Conservation (phyloP, 2,113 vertebrate species). For the Microtus pennsylvanicus region DNA sequence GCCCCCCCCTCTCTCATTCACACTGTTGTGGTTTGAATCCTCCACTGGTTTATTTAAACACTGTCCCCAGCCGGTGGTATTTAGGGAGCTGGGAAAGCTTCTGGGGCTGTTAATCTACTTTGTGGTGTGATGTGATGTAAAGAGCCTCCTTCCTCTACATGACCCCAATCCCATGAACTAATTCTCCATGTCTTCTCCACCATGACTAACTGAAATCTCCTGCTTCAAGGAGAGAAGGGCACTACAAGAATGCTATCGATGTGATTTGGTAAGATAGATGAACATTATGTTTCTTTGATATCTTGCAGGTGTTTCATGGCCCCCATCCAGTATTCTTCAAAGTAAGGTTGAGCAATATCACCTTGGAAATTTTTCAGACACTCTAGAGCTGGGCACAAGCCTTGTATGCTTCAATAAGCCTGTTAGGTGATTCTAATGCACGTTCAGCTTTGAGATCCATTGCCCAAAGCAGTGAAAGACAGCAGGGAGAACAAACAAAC, state of each 20-base stretch:
- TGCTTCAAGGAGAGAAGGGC: not conserved
- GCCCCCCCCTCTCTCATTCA: not conserved
- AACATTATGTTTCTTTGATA: not conserved
- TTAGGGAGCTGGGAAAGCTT: not conserved
- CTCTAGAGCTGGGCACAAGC: not conserved
- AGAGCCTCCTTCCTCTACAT: not conserved
- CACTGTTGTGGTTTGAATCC: not conserved
- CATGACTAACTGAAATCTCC: not conserved
- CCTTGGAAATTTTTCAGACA: not conserved
- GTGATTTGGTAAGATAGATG: not conserved
- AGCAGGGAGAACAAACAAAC: not conserved
- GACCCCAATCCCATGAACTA: not conserved
- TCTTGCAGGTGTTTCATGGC: not conserved
- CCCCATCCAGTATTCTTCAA: not conserved
- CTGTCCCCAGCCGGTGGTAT: not conserved
- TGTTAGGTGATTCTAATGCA: not conserved
- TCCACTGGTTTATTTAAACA: not conserved
- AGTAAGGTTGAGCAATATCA: not conserved
- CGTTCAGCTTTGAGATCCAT: not conserved
- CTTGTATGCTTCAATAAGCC: not conserved
- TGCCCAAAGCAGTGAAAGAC: constrained; percentile 38
- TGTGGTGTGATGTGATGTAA: not conserved
- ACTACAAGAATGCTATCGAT: not conserved
- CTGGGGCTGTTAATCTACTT: not conserved
- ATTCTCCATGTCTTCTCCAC: not conserved